Evolutionary conservation across 2,888 invertebrate species (phyloP).

Genomic region (Nephrotoma flavescens): DNA sequence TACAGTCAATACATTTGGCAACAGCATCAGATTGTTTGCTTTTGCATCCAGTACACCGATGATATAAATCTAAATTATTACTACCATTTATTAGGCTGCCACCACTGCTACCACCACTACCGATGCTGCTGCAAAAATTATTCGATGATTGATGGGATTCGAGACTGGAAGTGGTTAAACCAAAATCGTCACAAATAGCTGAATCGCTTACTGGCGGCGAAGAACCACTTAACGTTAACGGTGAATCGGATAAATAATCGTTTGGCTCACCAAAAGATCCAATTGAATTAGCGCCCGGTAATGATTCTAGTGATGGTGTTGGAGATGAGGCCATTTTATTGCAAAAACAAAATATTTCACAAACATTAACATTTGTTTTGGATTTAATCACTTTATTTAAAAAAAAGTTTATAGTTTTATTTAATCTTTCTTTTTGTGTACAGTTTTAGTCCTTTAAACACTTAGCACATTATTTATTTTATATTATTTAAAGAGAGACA

Average conservation of each 20-base stretch:
- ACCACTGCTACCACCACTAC: slow-evolving; percentile 34
- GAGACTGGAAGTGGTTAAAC: slow-evolving; percentile 17
- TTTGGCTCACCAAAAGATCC: slow-evolving; percentile 71
- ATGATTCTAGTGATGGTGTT: slow-evolving; percentile 86
- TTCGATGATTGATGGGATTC: slow-evolving; percentile 28
- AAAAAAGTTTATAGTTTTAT: not conserved
- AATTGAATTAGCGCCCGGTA: slow-evolving; percentile 73
- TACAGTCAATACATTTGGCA: slow-evolving; percentile 92
- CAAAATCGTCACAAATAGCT: slow-evolving; percentile 59
- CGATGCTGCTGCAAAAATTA: slow-evolving; percentile 32
- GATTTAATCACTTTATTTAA: not conserved
- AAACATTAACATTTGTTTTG: not conserved
- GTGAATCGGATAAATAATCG: slow-evolving; percentile 61
- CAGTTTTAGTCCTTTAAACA: not conserved
- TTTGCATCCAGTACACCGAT: slow-evolving; percentile 91
- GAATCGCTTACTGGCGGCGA: slow-evolving; percentile 77
- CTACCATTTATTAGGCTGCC: slow-evolving; percentile 34
- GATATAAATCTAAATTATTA: slow-evolving; percentile 49
- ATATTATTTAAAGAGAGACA: not conserved
- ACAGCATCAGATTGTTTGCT: slow-evolving; percentile 88
- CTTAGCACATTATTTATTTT: not conserved
- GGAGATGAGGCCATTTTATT: slow-evolving; percentile 78
- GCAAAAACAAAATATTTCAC: slow-evolving; percentile 28
- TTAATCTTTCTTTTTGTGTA: not conserved
- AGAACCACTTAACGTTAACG: slow-evolving; percentile 72